These are phyloP conservation scores for Tortricodes alternella DNA, from an alignment of 2,888 invertebrate species.

Conservation along the genomic window DNA sequence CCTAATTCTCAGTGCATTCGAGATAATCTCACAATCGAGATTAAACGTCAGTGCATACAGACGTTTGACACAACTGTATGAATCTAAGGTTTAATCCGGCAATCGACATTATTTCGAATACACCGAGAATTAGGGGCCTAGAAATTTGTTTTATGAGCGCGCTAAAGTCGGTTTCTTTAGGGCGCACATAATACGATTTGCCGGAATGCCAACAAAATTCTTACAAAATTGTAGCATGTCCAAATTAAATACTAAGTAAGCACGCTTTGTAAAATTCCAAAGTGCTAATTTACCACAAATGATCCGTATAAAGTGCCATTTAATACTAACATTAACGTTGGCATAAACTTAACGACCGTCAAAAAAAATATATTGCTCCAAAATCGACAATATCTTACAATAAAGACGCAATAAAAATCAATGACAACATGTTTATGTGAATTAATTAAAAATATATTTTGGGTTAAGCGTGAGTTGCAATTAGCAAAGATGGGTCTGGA, in stretches of 20 bases:
- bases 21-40: no score
- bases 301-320: background rate
- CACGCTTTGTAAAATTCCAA: background rate
- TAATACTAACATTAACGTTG: conserved; percentile 17
- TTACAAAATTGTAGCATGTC: background rate
- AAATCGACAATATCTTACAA: conserved; percentile 11
- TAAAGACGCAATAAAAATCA: conserved; percentile 31
- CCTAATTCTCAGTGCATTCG: no score
- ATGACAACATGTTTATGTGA: conserved; percentile 41
- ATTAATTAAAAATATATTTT: conserved; percentile 43
- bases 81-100: no score
- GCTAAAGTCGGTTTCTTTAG: no score
- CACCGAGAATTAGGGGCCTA: no score
- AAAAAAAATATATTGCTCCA: conserved; percentile 11
- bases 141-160: no score
- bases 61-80: no score
- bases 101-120: no score
- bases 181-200: no score
- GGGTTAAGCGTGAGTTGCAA: conserved; percentile 3
- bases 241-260: background rate
- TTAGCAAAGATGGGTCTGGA: no score
- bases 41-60: no score
- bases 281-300: background rate
- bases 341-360: conserved; percentile 14
- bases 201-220: background rate